Evolutionary conservation across 2,888 invertebrate species (phyloP), one percentile per base, ranked within the genome.

Genomic region (Dimorphilus gyrociliatus): DNA sequence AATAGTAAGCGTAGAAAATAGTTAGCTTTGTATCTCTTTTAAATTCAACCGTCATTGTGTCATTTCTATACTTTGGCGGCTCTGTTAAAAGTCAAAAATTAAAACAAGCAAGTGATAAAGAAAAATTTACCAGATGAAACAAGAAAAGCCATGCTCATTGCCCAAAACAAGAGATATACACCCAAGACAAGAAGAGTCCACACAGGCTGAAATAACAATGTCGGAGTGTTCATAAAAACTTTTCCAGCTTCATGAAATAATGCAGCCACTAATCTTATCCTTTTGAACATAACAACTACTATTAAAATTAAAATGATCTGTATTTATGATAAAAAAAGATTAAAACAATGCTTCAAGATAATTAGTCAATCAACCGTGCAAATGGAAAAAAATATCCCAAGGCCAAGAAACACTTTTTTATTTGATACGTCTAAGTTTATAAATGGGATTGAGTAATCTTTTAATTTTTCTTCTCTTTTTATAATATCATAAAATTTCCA

Each of bases 1-100:
- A 68, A 53, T 86, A 82, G 45, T 86, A 74, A 84, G 85, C 86
- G 78, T 88, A 82, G 78, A 90, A 80, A 47, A 82, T 81, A 7
- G 49, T 45, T 30, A 59, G 53, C 10, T 45, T 42, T 30, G 46
- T 45, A 25, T 49, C 47, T 33, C 51, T 48, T 17, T 39, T 43
- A 40, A 50, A 58, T 26, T 40, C 36, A 4, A 57, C 52, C 38
- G 41, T 44, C 2, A 47, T 43, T 6, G 40, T 30, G 12, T 7
- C 16, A 10, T 39, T 32, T 33, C 45, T 43, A 17, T 42, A 30
- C 12, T 37, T 40, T 3, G 51, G 39, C 25, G 35, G 46, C 35
- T 37, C 41, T 40, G 32, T 16, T 23, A 23, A 8, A 8, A n/a
- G 25, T 10, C 8, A 8, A 10, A 8, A 13, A 25, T 13, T n/a